Evolutionary conservation across 2,888 invertebrate species (phyloP), one percentile per base, ranked within the genome.

Genomic region (Eristalis tenax): DNA sequence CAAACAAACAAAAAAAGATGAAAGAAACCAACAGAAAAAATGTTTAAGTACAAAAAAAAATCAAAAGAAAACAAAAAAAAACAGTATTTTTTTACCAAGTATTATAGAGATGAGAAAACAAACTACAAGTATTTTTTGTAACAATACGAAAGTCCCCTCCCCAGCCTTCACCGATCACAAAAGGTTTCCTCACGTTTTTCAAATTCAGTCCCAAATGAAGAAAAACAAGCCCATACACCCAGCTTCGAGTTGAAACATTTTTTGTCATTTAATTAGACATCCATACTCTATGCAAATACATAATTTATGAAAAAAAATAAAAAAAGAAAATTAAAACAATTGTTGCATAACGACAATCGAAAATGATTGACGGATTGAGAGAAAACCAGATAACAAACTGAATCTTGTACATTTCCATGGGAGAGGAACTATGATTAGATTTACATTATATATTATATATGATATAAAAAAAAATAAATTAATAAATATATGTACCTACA

Each of bases 271-370:
- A 13, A 38, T 66, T 64, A 38, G 22, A 56, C 15, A 26, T 18
- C 3, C n/a, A 26, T 59, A 65, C 40, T 75, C 22, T 28, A 70
- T 50, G 38, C 73, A 66, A 63, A 23, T 35, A 35, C 57, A 81
- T 4, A 26, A 43, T 38, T 15, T 38, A 11, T 65, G 18, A 61
- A 40, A 63, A 64, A 65, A n/a, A 50, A 69, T 13, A 43, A 32
- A 5, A 70, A 2, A 66, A 82, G 18, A 43, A 32, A 5, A 65
- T 1, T 63, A 82, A 57, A 5, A 61, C 78, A 86, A 32, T 71
- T 76, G 76, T 87, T 87, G 87, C 83, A 87, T 76, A 71, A 87
- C 68, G 83, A 87, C 87, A 87, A 87, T 87, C 87, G 64, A 59
- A 70, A 68, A 80, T 83, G 87, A 87, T 87, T 87, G 87, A 80